Evolutionary conservation across 2,113 vertebrate genomes (phyloP).

Genomic region (Apaloderma vittatum): DNA sequence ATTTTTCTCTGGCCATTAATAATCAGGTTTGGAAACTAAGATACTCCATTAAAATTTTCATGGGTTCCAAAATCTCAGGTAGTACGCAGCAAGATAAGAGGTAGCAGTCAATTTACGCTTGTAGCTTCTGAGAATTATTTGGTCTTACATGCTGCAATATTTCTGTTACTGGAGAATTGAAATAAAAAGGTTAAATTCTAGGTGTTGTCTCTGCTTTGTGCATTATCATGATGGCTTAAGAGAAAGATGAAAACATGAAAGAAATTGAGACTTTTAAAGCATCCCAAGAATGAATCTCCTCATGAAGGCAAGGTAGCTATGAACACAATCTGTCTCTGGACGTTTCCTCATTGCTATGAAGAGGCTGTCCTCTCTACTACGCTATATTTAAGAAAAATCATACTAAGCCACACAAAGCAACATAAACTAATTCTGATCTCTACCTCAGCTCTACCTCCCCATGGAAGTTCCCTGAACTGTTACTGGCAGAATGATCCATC

Average conservation of each 20-base stretch:
- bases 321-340: background rate
- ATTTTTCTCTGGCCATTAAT: background rate
- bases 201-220: background rate
- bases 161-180: background rate
- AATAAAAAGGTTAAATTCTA: background rate
- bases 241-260: background rate
- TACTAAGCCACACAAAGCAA: background rate
- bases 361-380: background rate
- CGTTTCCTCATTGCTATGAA: background rate
- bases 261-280: background rate
- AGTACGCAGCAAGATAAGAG: background rate
- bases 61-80: background rate
- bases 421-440: background rate
- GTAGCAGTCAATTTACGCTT: background rate
- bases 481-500: background rate
- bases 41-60: background rate
- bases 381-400: background rate
- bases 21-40: background rate
- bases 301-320: background rate
- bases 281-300: background rate
- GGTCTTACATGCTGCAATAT: background rate
- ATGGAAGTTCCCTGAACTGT: background rate
- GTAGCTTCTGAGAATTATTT: background rate
- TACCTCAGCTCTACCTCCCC: background rate
- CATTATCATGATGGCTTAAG: background rate